These are phyloP conservation scores for Hemiscyllium ocellatum DNA, from an alignment of 2,113 vertebrate genomes.

Conservation along the genomic window DNA sequence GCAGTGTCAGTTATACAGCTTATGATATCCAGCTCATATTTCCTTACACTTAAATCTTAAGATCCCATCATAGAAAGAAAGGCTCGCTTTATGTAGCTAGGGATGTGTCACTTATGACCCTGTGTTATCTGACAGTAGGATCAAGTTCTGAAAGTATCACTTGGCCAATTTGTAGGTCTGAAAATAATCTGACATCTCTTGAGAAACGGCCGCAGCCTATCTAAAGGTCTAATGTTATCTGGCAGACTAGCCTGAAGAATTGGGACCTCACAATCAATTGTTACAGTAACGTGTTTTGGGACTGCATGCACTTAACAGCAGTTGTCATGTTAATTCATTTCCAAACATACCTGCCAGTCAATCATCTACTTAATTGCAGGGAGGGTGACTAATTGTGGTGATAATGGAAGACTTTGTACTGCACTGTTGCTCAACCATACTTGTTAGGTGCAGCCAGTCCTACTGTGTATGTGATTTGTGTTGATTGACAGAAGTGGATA, in stretches of 20 bases:
- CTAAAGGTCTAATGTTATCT: not conserved
- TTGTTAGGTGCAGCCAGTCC: not conserved
- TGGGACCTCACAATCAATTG: not conserved
- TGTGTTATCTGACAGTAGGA: not conserved
- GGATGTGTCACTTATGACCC: not conserved
- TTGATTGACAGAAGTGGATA: not conserved
- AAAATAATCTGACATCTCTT: not conserved
- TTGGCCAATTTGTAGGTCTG: not conserved
- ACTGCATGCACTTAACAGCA: constrained; percentile 2
- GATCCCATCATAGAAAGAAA: too few species aligned
- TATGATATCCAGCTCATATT: not conserved
- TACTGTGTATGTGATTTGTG: not conserved
- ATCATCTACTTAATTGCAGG: not conserved
- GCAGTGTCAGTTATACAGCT: too few species aligned
- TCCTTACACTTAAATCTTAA: not conserved
- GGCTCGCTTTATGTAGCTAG: too few species aligned
- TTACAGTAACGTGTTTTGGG: not conserved
- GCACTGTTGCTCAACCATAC: constrained; percentile 9
- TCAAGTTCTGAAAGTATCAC: not conserved
- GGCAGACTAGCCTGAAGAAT: not conserved
- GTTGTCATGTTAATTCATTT: constrained; percentile 21
- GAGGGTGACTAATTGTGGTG: constrained; percentile 24
- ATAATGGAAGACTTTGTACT: constrained; percentile 16
- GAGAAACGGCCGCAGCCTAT: not conserved
- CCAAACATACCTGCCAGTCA: constrained; percentile 6